Conservation (phyloP, 1,140 invertebrate species). For the Ceratina japonica region DNA sequence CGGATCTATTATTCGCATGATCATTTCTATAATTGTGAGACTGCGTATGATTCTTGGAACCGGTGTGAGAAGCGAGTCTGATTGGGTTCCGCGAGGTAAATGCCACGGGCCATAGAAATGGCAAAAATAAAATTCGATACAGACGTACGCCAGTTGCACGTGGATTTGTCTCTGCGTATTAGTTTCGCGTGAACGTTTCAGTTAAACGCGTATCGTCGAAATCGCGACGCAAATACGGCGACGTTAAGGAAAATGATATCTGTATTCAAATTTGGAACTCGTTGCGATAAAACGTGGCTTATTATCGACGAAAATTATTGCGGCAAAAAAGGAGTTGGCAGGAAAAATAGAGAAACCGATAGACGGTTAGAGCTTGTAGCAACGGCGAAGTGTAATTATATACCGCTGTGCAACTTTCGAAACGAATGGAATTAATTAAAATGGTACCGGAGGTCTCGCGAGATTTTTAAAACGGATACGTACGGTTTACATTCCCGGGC, state of each 20-base stretch:
- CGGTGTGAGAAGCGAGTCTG: not conserved
- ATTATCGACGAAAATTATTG: not conserved
- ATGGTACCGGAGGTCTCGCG: too few relatives aligned
- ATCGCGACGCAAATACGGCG: not conserved
- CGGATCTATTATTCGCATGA: not conserved
- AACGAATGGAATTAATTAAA: too few relatives aligned
- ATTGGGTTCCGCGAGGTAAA: not conserved
- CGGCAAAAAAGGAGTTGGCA: too few relatives aligned
- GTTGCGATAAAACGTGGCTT: conserved; percentile 8
- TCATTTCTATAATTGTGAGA: not conserved
- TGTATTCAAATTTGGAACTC: not conserved
- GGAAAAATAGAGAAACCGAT: too few relatives aligned
- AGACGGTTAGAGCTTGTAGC: too few relatives aligned
- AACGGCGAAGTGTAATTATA: too few relatives aligned
- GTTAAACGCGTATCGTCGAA: not conserved
- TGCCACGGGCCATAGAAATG: conserved; percentile 11
- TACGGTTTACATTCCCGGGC: too few relatives aligned
- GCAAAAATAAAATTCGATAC: conserved; percentile 50
- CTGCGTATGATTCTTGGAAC: not conserved
- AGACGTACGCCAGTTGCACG: conserved; percentile 21
- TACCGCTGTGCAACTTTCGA: too few relatives aligned
- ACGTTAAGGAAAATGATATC: not conserved
- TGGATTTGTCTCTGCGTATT: conserved; percentile 25
- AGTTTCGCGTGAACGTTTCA: not conserved
- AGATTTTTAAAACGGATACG: too few relatives aligned